A percentile compares a stretch with the other conserved stretches of the same genome.
These are phyloP conservation scores for Gymnosoma rotundatum DNA, from an alignment of 2,888 invertebrate genomes.

Conservation along the genomic window DNA sequence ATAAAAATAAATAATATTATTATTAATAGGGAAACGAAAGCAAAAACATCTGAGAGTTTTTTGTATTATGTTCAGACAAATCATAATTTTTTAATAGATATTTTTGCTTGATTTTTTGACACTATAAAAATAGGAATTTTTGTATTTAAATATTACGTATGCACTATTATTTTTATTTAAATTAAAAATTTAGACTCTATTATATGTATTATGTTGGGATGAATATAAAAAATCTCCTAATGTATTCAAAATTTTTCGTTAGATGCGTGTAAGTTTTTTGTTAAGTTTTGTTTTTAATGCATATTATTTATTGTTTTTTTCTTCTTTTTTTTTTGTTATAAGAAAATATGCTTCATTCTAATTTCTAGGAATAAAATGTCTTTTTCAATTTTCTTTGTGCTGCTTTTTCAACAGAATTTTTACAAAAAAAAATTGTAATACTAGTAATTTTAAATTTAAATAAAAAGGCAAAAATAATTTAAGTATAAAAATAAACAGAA, in stretches of 20 bases:
- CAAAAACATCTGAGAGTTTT: conserved; percentile 21
- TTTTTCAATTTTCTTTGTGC: conserved; percentile 61
- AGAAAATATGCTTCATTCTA: conserved; percentile 45
- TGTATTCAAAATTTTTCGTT: too few relatives aligned
- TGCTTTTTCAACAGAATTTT: conserved; percentile 27
- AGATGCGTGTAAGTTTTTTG: neutral
- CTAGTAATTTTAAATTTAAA: conserved; percentile 25
- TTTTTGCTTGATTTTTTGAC: conserved; percentile 46
- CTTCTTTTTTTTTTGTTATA: conserved; percentile 12
- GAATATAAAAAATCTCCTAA: neutral
- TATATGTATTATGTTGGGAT: neutral
- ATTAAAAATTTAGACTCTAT: neutral
- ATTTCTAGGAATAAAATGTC: conserved; percentile 59
- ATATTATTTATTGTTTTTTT: too few relatives aligned
- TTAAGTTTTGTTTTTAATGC: neutral
- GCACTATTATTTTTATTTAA: conserved; percentile 30
- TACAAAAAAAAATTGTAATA: conserved; percentile 28
- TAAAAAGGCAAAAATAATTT: conserved; percentile 38
- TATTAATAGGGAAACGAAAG: conserved; percentile 44
- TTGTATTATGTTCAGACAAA: conserved; percentile 29
- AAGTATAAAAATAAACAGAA: conserved; percentile 10
- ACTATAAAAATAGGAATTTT: conserved; percentile 67
- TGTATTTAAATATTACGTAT: conserved; percentile 40
- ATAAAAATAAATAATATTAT: conserved; percentile 62
- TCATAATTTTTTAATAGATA: neutral